Evolutionary conservation across 2,888 invertebrate genomes (phyloP).

Genomic region (Torymus auratus): DNA sequence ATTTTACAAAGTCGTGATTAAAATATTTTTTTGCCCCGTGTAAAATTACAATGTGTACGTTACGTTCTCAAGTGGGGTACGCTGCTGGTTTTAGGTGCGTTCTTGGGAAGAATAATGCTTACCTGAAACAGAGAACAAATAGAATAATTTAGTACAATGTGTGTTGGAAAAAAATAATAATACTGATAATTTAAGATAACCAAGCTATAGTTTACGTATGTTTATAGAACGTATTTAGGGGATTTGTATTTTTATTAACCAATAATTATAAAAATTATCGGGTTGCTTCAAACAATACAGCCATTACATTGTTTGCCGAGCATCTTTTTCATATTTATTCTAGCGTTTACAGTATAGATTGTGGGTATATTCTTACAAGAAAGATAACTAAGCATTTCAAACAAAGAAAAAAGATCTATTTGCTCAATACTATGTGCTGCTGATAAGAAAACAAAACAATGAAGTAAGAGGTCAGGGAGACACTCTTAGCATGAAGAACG

Average conservation of each 20-base stretch:
- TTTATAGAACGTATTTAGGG: background rate
- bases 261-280: background rate
- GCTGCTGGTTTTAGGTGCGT: background rate
- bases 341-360: conserved; percentile 30
- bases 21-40: too few species aligned
- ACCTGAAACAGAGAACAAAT: conserved; percentile 37
- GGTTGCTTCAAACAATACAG: conserved; percentile 6
- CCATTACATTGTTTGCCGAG: conserved; percentile 19
- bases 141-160: background rate
- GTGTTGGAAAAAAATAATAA: too few species aligned
- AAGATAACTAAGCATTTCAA: conserved; percentile 35
- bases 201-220: background rate
- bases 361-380: conserved; percentile 21
- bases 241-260: background rate
- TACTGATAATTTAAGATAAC: too few species aligned
- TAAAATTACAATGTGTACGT: background rate
- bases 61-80: background rate
- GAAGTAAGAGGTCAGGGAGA: background rate
- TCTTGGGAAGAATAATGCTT: conserved; percentile 8
- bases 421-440: background rate
- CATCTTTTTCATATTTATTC: conserved; percentile 33
- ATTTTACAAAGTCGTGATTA: too few species aligned
- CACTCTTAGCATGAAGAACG: background rate
- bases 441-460: conserved; percentile 42
- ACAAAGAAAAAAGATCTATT: conserved; percentile 35